These are phyloP conservation scores for Limnodromus scolopaceus DNA, from an alignment of 2,797 vertebrate species.

Conservation along the genomic window DNA sequence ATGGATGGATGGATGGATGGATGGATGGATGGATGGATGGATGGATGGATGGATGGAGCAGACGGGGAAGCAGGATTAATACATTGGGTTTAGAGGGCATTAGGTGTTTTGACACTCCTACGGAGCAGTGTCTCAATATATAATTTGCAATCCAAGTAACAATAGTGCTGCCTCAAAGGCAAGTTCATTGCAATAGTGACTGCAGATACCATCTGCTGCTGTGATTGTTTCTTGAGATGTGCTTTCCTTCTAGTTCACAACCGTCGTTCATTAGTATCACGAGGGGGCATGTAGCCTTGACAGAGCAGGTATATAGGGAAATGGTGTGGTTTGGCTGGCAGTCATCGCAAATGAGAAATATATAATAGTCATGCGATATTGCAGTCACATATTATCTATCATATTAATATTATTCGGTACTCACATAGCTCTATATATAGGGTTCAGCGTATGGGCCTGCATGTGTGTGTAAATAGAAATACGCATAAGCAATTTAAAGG, in stretches of 20 bases:
- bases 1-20: no score
- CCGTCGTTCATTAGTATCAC: background rate
- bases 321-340: constrained; percentile 27
- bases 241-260: background rate
- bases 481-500: background rate
- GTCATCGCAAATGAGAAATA: background rate
- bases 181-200: constrained; percentile 2
- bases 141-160: background rate
- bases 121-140: background rate
- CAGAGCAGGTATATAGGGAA: background rate
- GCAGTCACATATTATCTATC: background rate
- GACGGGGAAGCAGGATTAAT: background rate
- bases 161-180: constrained; percentile 50
- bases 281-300: background rate
- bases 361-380: background rate
- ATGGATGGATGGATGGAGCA: background rate
- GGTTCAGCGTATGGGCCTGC: background rate
- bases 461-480: background rate
- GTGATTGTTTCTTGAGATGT: constrained; percentile 8
- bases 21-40: no score
- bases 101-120: background rate
- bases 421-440: background rate
- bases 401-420: background rate
- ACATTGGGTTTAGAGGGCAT: background rate
- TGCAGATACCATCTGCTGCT: constrained; percentile 49